Conservation (phyloP, 2,797 vertebrate genomes). For the Cuculus canorus region DNA sequence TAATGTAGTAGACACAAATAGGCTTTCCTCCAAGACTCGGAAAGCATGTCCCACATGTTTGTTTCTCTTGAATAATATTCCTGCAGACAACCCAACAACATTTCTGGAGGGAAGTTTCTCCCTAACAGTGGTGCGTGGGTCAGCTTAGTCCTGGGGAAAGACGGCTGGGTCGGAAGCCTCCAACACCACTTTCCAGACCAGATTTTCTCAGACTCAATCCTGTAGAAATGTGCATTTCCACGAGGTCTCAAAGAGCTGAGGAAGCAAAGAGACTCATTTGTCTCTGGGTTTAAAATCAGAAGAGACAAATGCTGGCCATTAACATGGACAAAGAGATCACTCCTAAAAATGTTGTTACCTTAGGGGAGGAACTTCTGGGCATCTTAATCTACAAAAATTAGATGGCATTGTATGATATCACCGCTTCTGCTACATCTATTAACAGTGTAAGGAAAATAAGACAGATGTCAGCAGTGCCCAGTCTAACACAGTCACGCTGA, state of each 20-base stretch:
- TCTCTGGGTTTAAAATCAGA: neutral
- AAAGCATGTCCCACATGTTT: neutral
- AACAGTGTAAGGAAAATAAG: neutral
- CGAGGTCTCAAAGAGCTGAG: neutral
- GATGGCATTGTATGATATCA: accelerated
- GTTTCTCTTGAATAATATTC: neutral
- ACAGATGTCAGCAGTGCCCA: neutral
- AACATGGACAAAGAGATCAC: neutral
- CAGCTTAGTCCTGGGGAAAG: neutral
- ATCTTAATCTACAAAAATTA: neutral
- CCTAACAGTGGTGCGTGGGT: accelerated
- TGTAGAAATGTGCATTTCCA: accelerated
- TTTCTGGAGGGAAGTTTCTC: neutral
- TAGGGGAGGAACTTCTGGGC: neutral
- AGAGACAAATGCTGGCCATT: neutral
- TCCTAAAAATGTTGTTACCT: neutral
- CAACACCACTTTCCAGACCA: neutral
- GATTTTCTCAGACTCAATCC: neutral
- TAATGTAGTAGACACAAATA: neutral
- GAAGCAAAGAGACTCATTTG: neutral
- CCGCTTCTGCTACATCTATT: neutral
- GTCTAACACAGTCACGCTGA: accelerated
- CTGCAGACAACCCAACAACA: accelerated
- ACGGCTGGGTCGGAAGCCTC: accelerated
- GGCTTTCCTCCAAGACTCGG: neutral